Evolutionary conservation across 2,797 vertebrate species (phyloP).

Genomic region (Holocentrus rufus): DNA sequence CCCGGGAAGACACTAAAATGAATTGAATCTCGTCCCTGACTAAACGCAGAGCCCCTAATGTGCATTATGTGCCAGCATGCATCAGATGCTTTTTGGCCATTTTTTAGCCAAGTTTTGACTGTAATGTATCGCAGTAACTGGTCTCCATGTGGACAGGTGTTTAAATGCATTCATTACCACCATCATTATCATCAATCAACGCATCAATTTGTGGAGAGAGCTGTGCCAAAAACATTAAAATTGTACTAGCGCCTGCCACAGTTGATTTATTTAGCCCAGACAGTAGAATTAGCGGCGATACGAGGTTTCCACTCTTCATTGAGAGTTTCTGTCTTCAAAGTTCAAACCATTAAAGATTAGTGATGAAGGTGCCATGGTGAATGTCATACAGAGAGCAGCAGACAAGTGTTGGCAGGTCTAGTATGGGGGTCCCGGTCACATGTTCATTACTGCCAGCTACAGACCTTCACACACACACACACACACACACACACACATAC

Average conservation of each 20-base stretch:
- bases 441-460: conserved; percentile 51
- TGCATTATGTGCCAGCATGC: conserved; percentile 11
- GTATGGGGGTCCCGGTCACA: conserved; percentile 44
- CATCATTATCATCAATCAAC: conserved; percentile 21
- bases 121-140: conserved; percentile 17
- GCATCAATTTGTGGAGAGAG: conserved; percentile 4
- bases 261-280: conserved; percentile 15
- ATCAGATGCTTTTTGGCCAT: conserved; percentile 22
- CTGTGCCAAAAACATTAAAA: conserved; percentile 24
- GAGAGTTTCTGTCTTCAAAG: not conserved
- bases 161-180: conserved; percentile 28
- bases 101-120: conserved; percentile 7
- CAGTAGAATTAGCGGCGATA: not conserved
- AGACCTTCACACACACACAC: conserved; percentile 32
- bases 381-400: conserved; percentile 24
- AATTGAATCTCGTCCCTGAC: conserved; percentile 29
- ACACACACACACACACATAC: conserved; percentile 12
- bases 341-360: not conserved
- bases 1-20: conserved; percentile 32
- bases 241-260: conserved; percentile 6
- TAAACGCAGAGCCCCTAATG: conserved; percentile 27
- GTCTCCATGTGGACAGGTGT: conserved; percentile 34
- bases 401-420: conserved; percentile 18
- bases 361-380: conserved; percentile 2
- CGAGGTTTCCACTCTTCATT: not conserved